Evolutionary conservation across 1,140 invertebrate genomes (phyloP).

Genomic region (Phortica variegata): DNA sequence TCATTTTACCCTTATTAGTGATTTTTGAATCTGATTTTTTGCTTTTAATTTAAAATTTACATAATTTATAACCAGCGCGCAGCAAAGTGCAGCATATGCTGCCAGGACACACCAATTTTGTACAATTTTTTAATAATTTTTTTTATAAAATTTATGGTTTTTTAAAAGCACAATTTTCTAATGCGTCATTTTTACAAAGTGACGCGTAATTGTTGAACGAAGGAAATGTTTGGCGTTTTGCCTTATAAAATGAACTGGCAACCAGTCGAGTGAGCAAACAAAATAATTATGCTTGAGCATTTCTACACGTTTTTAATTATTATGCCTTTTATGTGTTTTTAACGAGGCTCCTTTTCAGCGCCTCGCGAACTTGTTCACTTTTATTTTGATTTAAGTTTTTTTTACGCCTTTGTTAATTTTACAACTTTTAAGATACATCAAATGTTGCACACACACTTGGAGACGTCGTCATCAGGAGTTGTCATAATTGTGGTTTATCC

Average conservation of each 20-base stretch:
- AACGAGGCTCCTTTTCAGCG: conserved; percentile 8
- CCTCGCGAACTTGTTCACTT: background rate
- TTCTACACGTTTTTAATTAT: conserved; percentile 56
- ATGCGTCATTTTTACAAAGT: too few relatives aligned
- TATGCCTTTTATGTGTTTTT: conserved; percentile 49
- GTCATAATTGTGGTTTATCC: too few relatives aligned
- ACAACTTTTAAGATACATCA: background rate
- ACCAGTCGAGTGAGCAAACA: too few relatives aligned
- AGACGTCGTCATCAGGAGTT: too few relatives aligned
- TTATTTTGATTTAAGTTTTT: conserved; percentile 4
- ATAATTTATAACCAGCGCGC: conserved; percentile 49
- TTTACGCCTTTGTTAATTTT: conserved; percentile 18
- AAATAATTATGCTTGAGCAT: too few relatives aligned
- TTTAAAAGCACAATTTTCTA: too few relatives aligned
- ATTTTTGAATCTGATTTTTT: conserved; percentile 25
- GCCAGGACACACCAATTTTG: too few relatives aligned
- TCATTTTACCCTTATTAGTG: conserved; percentile 48
- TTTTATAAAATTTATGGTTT: too few relatives aligned
- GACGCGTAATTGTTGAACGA: too few relatives aligned
- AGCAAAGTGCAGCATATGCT: conserved; percentile 47
- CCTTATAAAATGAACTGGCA: too few relatives aligned
- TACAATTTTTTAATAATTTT: too few relatives aligned
- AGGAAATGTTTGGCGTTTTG: too few relatives aligned
- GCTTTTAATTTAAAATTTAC: conserved; percentile 46
- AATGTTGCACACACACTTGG: background rate